A percentile compares a stretch with the other conserved stretches of the same genome.
Conservation (phyloP, 2,888 invertebrate species). For the Gasteruption jaculator region DNA sequence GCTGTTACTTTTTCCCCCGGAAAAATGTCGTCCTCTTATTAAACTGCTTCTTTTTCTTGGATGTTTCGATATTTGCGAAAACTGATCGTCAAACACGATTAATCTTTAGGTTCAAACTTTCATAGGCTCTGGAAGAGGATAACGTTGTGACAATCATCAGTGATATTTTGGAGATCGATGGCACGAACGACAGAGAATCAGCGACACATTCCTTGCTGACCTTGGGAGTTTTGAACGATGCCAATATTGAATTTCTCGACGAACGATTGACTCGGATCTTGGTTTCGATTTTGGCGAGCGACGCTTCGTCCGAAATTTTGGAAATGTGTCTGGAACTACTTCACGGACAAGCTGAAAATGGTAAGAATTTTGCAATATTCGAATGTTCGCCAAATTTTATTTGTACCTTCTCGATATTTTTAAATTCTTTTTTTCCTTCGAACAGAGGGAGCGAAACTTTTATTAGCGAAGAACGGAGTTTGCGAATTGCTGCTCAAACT, state of each 20-base stretch:
- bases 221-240: conserved; percentile 55
- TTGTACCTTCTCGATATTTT: conserved; percentile 6
- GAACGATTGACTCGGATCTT: conserved; percentile 58
- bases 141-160: conserved; percentile 54
- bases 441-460: conserved; percentile 72
- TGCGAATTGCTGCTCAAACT: conserved; percentile 72
- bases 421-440: conserved; percentile 21
- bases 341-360: conserved; percentile 72
- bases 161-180: conserved; percentile 51
- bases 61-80: too few species aligned
- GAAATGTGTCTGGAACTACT: conserved; percentile 74
- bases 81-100: conserved; percentile 54
- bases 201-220: conserved; percentile 55
- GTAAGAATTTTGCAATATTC: conserved; percentile 47
- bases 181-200: conserved; percentile 50
- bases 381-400: conserved; percentile 7
- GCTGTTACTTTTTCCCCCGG: too few species aligned
- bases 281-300: conserved; percentile 62
- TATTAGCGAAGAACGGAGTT: conserved; percentile 71
- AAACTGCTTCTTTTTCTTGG: too few species aligned
- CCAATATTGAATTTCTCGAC: conserved; percentile 51
- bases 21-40: too few species aligned
- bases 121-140: conserved; percentile 51
- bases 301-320: conserved; percentile 68
- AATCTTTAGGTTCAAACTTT: conserved; percentile 21